Conservation (phyloP, 2,113 vertebrate genomes). For the Phrynosoma platyrhinos region DNA sequence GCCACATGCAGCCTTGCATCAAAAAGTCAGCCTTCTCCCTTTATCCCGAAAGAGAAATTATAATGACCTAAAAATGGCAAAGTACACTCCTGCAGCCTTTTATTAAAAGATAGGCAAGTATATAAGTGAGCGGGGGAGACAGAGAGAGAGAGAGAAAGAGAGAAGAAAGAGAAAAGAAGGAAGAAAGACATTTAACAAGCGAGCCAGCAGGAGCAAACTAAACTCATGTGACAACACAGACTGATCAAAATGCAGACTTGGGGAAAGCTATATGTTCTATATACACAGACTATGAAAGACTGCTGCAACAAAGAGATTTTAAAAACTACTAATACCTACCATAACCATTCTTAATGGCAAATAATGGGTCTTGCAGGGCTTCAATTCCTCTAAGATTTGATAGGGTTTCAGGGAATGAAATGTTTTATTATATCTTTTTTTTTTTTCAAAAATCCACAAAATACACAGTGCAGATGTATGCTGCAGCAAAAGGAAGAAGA, state of each 20-base stretch:
- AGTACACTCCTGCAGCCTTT: conserved; percentile 72
- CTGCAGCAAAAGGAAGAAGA: conserved; percentile 70
- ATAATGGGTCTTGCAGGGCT: conserved; percentile 80
- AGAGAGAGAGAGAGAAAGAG: conserved; percentile 37
- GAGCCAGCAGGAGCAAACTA: conserved; percentile 74
- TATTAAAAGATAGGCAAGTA: conserved; percentile 81
- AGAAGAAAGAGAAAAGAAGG: conserved; percentile 51
- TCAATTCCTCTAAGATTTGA: conserved; percentile 84
- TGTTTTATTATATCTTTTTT: conserved; percentile 68
- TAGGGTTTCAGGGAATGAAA: conserved; percentile 77
- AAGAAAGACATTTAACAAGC: conserved; percentile 42
- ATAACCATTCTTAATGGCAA: conserved; percentile 95
- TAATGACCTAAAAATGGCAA: conserved; percentile 79
- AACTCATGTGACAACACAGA: conserved; percentile 79
- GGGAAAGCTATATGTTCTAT: conserved; percentile 70
- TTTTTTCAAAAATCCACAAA: conserved; percentile 70
- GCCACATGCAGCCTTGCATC: conserved; percentile 74
- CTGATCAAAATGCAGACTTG: conserved; percentile 73
- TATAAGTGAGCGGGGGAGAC: conserved; percentile 71
- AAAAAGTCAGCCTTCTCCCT: conserved; percentile 73
- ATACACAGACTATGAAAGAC: conserved; percentile 62
- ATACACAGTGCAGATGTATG: conserved; percentile 73
- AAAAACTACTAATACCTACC: conserved; percentile 90
- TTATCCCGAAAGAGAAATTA: conserved; percentile 76
- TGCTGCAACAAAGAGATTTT: conserved; percentile 76